Conservation (phyloP, 2,113 vertebrate species). For the Muscicapa adusta region DNA sequence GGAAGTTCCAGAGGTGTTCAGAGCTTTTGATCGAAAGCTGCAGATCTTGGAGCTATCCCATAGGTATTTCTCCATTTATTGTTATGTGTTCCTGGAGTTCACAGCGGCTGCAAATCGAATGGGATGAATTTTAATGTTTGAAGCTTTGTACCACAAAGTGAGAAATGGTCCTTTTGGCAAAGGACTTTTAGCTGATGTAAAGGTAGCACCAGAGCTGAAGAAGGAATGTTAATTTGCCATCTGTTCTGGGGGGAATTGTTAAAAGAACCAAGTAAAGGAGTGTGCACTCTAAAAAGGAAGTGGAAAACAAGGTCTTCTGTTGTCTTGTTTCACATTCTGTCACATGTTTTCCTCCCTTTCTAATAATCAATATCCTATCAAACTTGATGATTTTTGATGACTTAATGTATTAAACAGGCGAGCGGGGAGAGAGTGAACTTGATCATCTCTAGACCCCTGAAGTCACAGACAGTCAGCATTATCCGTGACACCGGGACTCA, state of each 20-base stretch:
- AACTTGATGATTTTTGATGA: background rate
- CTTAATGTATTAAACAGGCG: slow-evolving; percentile 74
- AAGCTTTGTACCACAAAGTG: background rate
- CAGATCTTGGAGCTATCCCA: background rate
- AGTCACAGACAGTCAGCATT: slow-evolving; percentile 79
- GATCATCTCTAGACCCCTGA: slow-evolving; percentile 84
- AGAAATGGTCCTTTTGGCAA: background rate
- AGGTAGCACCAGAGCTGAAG: background rate
- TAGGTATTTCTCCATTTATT: background rate
- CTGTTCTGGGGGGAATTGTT: background rate
- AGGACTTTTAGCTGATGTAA: background rate
- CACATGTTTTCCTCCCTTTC: background rate
- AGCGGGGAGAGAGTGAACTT: slow-evolving; percentile 93
- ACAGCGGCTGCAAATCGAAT: background rate
- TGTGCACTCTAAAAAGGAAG: background rate
- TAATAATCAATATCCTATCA: background rate
- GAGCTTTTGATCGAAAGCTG: background rate
- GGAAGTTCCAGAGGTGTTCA: background rate
- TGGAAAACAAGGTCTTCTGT: background rate
- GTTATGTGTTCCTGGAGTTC: background rate
- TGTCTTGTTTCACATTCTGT: background rate
- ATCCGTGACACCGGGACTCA: slow-evolving; percentile 82
- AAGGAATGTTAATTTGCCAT: background rate
- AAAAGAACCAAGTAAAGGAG: background rate
- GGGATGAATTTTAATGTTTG: background rate